Percentiles rank a stretch among this genome's conserved stretches.
phyloP scores from a whole-genome alignment of 2,113 vertebrate genomes.

The Tragulus kanchil region DNA sequence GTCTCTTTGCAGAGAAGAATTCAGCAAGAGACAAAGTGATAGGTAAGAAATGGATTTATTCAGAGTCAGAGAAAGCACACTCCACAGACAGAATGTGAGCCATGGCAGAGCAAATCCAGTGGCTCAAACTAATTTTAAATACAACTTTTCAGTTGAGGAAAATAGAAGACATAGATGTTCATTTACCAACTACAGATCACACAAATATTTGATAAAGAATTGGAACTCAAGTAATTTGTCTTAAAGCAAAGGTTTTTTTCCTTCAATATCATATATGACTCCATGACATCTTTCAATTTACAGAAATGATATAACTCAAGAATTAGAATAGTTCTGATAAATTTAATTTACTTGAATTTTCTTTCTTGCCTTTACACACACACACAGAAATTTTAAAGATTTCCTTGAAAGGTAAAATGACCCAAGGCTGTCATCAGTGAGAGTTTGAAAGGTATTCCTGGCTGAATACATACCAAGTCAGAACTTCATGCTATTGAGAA shows the following conservation, averaged over 20 bases:
- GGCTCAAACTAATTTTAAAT: background rate
- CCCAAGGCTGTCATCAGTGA: accelerated
- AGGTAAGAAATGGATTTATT: no score
- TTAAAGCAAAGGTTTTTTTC: background rate
- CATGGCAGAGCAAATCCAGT: no score
- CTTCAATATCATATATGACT: background rate
- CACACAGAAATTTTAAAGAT: no score
- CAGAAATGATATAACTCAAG: background rate
- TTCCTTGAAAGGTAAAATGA: background rate
- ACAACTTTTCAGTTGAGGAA: background rate
- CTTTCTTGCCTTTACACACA: background rate
- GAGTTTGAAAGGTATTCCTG: background rate
- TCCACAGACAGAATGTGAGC: no score
- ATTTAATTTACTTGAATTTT: background rate
- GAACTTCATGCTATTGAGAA: background rate
- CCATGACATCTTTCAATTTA: background rate
- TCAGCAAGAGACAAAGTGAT: no score
- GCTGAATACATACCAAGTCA: background rate
- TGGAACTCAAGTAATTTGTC: background rate
- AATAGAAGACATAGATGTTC: background rate
- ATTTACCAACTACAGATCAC: background rate
- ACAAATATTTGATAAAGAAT: background rate
- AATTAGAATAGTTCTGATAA: background rate
- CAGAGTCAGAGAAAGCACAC: no score
- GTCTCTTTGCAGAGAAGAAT: no score